A percentile compares a stretch with the other conserved stretches of the same genome.
Evolutionary conservation across 1,140 invertebrate species (phyloP).

Genomic region (Teleogryllus occipitalis): DNA sequence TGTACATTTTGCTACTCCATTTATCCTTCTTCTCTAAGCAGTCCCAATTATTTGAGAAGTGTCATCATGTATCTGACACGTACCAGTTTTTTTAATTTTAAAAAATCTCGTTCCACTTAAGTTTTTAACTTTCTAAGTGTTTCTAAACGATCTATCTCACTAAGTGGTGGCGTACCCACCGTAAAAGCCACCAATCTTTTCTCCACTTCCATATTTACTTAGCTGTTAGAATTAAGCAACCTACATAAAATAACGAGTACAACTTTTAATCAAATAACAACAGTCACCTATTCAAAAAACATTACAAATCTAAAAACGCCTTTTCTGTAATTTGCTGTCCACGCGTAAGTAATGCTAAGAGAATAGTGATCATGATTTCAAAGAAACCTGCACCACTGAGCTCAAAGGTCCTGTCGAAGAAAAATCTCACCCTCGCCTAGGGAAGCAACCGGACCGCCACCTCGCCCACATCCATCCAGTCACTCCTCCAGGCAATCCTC

Average conservation of each 20-base stretch:
- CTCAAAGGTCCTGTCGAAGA: not conserved
- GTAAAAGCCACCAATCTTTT: not conserved
- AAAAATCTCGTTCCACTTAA: not conserved
- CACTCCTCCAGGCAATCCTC: not conserved
- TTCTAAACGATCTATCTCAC: not conserved
- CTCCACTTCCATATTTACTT: not conserved
- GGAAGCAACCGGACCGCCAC: no score
- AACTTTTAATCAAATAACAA: not conserved
- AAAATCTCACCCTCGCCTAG: not conserved
- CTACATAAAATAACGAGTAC: no score
- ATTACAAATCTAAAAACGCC: not conserved
- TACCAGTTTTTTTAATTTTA: not conserved
- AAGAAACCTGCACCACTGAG: not conserved
- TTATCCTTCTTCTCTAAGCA: not conserved
- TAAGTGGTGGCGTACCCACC: not conserved
- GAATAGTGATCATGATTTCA: not conserved
- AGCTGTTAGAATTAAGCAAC: not conserved
- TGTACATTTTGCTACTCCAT: not conserved
- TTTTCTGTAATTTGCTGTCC: not conserved
- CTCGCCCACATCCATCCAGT: no score
- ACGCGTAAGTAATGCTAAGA: not conserved
- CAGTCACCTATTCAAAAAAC: no score
- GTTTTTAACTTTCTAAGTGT: not conserved
- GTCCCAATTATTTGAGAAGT: not conserved
- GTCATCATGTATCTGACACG: not conserved